A percentile compares a stretch with the other conserved stretches of the same genome.
Conservation (phyloP, 2,888 invertebrate genomes). For the Tridacna gigas region DNA sequence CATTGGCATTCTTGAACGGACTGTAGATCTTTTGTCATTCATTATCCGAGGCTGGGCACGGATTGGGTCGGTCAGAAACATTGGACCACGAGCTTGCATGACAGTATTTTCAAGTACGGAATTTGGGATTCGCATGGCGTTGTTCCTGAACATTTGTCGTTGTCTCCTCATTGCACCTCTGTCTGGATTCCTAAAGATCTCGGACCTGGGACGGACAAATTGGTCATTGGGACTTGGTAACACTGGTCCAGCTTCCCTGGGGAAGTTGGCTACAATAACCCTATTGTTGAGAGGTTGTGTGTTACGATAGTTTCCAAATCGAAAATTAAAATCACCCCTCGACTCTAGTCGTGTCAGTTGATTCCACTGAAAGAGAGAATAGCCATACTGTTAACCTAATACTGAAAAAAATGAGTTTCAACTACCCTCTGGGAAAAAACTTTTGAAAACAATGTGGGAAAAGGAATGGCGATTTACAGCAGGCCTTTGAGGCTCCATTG, state of each 20-base stretch:
- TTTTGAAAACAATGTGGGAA: no score
- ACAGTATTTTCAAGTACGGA: not conserved
- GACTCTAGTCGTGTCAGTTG: conserved; percentile 54
- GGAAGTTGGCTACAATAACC: conserved; percentile 59
- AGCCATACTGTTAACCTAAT: not conserved
- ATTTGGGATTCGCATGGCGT: not conserved
- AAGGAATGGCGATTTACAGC: no score
- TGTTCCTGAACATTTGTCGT: not conserved
- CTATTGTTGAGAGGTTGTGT: conserved; percentile 62
- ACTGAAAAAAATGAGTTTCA: not conserved
- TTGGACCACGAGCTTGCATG: not conserved
- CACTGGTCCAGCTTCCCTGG: conserved; percentile 28
- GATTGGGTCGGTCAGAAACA: no score
- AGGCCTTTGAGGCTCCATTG: no score
- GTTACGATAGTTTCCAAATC: conserved; percentile 63
- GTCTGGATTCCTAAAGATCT: not conserved
- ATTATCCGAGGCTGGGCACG: no score
- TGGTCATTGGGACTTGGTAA: conserved; percentile 51
- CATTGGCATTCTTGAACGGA: not conserved
- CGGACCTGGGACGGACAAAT: not conserved
- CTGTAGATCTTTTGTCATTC: no score
- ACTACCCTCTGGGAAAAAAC: not conserved
- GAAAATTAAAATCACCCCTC: conserved; percentile 58
- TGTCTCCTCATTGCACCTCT: not conserved
- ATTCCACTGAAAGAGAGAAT: conserved; percentile 55